Evolutionary conservation across 2,797 vertebrate species (phyloP).

Genomic region (Numenius phaeopus): DNA sequence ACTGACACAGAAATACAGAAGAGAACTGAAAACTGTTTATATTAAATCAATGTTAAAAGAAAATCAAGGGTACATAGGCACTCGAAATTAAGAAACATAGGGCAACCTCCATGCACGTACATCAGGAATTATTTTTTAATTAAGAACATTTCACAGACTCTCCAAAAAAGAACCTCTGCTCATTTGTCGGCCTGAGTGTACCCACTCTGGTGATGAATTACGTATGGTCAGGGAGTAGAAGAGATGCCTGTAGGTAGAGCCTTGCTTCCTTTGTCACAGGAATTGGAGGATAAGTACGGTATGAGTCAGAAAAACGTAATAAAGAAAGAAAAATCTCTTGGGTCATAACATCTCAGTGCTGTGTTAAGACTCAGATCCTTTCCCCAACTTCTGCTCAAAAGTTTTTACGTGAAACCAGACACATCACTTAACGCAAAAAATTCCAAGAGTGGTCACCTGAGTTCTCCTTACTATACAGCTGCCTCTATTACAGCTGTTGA

Average conservation of each 20-base stretch:
- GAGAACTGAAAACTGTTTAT: not conserved
- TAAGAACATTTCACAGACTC: not conserved
- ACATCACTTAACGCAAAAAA: not conserved
- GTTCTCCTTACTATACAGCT: not conserved
- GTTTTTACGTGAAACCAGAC: not conserved
- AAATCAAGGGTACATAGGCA: not conserved
- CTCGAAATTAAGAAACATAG: not conserved
- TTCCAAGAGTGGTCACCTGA: accelerated
- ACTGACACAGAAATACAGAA: not conserved
- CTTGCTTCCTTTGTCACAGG: not conserved
- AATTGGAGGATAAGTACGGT: not conserved
- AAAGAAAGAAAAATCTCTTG: not conserved
- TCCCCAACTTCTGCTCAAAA: not conserved
- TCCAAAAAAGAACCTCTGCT: not conserved
- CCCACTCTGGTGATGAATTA: not conserved
- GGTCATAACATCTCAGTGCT: not conserved
- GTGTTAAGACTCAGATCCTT: not conserved
- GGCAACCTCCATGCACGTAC: not conserved
- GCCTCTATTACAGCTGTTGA: not conserved
- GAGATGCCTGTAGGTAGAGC: not conserved
- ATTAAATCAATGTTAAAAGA: not conserved
- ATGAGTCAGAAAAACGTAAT: not conserved
- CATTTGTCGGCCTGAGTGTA: not conserved
- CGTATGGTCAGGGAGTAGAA: not conserved
- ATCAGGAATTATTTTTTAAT: not conserved